Evolutionary conservation across 1,140 invertebrate species (phyloP).

Genomic region (Ceratosolen solmsi): DNA sequence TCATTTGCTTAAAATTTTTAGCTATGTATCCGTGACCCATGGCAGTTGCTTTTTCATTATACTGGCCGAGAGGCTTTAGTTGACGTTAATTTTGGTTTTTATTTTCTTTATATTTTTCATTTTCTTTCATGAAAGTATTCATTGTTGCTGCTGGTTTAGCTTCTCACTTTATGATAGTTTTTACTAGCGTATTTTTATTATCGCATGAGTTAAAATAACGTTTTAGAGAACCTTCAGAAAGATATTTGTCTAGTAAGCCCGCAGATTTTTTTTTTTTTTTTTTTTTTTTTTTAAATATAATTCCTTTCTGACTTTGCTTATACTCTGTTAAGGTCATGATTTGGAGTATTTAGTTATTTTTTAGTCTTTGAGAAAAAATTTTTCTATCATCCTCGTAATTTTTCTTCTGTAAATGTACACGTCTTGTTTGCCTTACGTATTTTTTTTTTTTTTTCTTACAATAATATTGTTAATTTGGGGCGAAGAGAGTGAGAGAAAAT

Average conservation of each 20-base stretch:
- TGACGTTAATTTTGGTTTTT: constrained; percentile 37
- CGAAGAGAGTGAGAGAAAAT: constrained; percentile 41
- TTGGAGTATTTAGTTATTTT: constrained; percentile 35
- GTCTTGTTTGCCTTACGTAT: constrained; percentile 25
- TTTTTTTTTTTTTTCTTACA: constrained; percentile 30
- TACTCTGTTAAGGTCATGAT: constrained; percentile 10
- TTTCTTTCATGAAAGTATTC: constrained; percentile 42
- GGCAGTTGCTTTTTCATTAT: constrained; percentile 69
- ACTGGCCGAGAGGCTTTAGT: constrained; percentile 64
- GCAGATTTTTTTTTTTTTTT: too few species aligned
- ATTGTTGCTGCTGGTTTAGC: constrained; percentile 51
- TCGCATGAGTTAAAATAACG: constrained; percentile 52
- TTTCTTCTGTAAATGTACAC: constrained; percentile 13
- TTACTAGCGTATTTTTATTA: constrained; percentile 43
- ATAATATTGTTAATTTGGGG: background rate
- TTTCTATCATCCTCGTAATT: constrained; percentile 12
- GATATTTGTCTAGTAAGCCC: constrained; percentile 53
- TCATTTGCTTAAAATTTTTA: constrained; percentile 62
- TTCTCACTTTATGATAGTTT: constrained; percentile 60
- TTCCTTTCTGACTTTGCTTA: constrained; percentile 35
- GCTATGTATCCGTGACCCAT: constrained; percentile 66
- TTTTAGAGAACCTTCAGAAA: constrained; percentile 51
- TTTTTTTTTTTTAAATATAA: constrained; percentile 50
- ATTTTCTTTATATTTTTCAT: constrained; percentile 37
- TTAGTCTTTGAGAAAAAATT: constrained; percentile 43